phyloP scores from a whole-genome alignment of 2,797 vertebrate genomes.

The Pseudocheirus occidentalis region DNA sequence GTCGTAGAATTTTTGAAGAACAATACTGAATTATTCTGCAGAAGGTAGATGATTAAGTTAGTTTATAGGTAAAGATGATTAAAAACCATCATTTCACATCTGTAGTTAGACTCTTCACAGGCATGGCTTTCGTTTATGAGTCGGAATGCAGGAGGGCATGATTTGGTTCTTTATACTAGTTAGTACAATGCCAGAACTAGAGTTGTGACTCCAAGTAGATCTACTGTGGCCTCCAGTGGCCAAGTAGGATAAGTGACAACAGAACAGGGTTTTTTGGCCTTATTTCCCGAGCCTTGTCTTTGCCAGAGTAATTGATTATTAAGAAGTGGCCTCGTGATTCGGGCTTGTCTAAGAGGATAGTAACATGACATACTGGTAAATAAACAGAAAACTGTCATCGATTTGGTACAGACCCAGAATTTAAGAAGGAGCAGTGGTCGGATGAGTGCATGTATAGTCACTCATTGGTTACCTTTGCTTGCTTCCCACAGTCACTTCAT shows the following conservation, averaged over 20 bases:
- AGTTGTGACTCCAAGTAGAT: constrained; percentile 49
- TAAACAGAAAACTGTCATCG: constrained; percentile 12
- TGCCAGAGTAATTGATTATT: constrained; percentile 11
- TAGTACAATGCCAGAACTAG: background rate
- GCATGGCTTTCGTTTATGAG: background rate
- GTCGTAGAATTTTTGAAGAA: constrained; percentile 5
- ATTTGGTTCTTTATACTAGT: background rate
- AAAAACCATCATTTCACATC: background rate
- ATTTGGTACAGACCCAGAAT: background rate
- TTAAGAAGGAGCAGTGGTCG: background rate
- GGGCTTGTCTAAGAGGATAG: constrained; percentile 29
- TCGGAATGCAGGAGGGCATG: background rate
- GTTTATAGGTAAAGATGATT: background rate
- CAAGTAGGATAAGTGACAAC: constrained; percentile 58
- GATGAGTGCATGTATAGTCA: background rate
- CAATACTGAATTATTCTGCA: constrained; percentile 25
- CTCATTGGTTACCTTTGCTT: background rate
- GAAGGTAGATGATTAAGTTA: background rate
- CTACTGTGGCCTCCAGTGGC: constrained; percentile 75
- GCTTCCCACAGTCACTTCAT: background rate
- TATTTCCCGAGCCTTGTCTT: constrained; percentile 36
- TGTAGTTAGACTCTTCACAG: background rate
- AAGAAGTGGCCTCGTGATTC: constrained; percentile 27
- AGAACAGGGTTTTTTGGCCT: constrained; percentile 17
- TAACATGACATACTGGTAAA: background rate